These are phyloP conservation scores for Mormyrops boulengeri DNA, from an alignment of 2,797 vertebrate genomes.

Conservation along the genomic window DNA sequence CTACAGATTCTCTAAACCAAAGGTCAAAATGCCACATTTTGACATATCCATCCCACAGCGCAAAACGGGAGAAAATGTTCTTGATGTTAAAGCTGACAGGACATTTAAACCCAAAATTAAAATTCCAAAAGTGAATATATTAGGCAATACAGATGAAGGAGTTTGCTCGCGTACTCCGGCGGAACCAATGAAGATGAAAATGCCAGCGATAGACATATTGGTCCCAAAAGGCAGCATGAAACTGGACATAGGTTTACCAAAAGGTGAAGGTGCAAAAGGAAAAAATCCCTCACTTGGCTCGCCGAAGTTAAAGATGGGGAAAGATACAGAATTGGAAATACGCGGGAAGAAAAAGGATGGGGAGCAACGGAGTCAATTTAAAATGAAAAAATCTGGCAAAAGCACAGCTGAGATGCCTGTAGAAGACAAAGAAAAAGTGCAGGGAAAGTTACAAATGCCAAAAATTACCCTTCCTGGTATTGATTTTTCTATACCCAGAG, in stretches of 20 bases:
- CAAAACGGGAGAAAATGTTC: conserved; percentile 33
- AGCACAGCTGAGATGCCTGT: neutral
- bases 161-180: conserved; percentile 18
- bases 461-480: conserved; percentile 42
- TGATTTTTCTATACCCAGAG: conserved; percentile 35
- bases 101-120: conserved; percentile 41
- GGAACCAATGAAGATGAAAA: conserved; percentile 45
- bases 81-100: conserved; percentile 30
- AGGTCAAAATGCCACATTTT: conserved; percentile 41
- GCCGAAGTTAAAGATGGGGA: conserved; percentile 53
- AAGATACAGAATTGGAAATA: conserved; percentile 32
- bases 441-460: conserved; percentile 40
- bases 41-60: conserved; percentile 51
- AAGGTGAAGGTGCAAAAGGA: conserved; percentile 41
- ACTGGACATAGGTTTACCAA: conserved; percentile 48
- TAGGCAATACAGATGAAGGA: neutral
- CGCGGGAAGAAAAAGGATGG: conserved; percentile 35
- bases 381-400: conserved; percentile 45
- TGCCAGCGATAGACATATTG: conserved; percentile 47
- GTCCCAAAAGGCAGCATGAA: conserved; percentile 48
- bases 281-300: conserved; percentile 60
- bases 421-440: conserved; percentile 3
- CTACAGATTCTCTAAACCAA: conserved; percentile 25
- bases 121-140: conserved; percentile 42
- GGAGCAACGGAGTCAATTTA: conserved; percentile 33